Conservation (phyloP, 1,140 invertebrate species). For the Araneus ventricosus region DNA sequence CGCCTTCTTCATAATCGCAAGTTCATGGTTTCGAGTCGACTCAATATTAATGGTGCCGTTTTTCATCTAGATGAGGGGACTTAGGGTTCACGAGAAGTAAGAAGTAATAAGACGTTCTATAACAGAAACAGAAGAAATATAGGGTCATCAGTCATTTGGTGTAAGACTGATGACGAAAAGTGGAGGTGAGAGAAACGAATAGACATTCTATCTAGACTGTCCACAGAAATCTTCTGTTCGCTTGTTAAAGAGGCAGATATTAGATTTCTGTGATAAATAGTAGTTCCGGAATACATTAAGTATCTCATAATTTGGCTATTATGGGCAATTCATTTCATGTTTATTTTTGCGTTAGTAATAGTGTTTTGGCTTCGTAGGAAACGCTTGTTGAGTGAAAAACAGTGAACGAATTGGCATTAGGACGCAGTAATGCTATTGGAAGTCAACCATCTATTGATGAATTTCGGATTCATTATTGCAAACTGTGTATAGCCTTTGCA, state of each 20-base stretch:
- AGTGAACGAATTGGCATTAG: too few species aligned
- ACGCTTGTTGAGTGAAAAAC: too few species aligned
- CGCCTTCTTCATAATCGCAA: neutral
- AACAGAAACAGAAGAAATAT: conserved; percentile 11
- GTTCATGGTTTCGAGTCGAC: neutral
- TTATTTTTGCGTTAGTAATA: neutral
- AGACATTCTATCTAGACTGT: neutral
- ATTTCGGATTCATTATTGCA: too few species aligned
- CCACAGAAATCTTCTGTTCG: neutral
- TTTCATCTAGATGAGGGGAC: neutral
- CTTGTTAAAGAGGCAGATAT: neutral
- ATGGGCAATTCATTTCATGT: too few species aligned
- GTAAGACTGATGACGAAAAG: neutral
- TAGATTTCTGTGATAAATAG: neutral
- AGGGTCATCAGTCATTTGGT: neutral
- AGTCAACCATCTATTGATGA: too few species aligned
- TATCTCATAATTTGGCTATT: too few species aligned
- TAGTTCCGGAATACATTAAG: neutral
- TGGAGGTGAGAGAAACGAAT: neutral
- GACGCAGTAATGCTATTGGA: too few species aligned
- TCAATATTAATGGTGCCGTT: neutral
- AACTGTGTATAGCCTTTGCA: too few species aligned
- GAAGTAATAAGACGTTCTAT: conserved; percentile 9
- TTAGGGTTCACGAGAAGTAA: neutral
- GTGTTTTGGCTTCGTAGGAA: too few species aligned